Percentiles rank a stretch among this genome's conserved stretches.
phyloP scores from a whole-genome alignment of 2,888 invertebrate species.

The Rhagophthalmus giganteus region DNA sequence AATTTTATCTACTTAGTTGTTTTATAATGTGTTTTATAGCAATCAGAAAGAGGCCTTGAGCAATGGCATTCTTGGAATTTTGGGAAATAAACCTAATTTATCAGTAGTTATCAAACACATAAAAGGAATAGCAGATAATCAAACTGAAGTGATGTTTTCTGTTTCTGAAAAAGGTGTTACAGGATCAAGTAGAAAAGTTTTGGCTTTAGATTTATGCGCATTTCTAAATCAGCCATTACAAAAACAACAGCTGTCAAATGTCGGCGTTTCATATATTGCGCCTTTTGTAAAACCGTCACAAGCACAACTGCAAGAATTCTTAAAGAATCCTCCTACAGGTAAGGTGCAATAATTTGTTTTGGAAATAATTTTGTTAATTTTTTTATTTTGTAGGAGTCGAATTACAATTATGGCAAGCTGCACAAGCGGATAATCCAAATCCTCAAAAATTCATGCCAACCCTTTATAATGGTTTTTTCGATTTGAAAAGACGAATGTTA shows the following conservation, averaged over 20 bases:
- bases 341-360: constrained; percentile 8
- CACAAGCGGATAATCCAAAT: constrained; percentile 94
- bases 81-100: constrained; percentile 86
- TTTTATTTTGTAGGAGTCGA: constrained; percentile 73
- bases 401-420: constrained; percentile 92
- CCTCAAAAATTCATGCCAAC: constrained; percentile 87
- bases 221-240: constrained; percentile 72
- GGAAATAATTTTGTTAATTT: not conserved
- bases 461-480: constrained; percentile 88
- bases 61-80: constrained; percentile 66
- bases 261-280: constrained; percentile 72
- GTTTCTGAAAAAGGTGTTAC: constrained; percentile 72
- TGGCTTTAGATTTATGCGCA: constrained; percentile 70
- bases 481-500: constrained; percentile 77
- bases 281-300: constrained; percentile 77
- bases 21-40: too few relatives aligned
- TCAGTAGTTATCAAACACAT: constrained; percentile 76
- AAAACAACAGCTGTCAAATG: constrained; percentile 70
- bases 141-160: constrained; percentile 73
- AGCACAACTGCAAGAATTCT: constrained; percentile 81
- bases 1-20: too few relatives aligned
- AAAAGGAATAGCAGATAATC: constrained; percentile 76
- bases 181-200: constrained; percentile 68
- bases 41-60: constrained; percentile 72
- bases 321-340: constrained; percentile 86